Percentiles rank a stretch among this genome's conserved stretches.
Conservation (phyloP, 2,113 vertebrate genomes). For the Microtus montanus region DNA sequence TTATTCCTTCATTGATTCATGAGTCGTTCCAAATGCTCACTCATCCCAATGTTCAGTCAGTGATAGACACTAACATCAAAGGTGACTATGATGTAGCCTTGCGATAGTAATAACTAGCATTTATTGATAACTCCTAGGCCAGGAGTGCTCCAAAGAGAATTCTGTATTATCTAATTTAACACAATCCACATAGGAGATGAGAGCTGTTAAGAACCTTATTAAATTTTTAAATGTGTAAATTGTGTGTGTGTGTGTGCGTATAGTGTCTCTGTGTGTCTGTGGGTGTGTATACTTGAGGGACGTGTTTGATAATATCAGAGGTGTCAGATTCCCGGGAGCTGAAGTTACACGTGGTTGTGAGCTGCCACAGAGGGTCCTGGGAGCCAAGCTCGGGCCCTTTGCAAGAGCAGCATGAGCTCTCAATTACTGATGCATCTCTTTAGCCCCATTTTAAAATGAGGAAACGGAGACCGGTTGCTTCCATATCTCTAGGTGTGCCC, state of each 20-base stretch:
- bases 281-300: background rate
- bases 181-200: background rate
- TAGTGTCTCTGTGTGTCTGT: background rate
- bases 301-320: background rate
- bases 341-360: background rate
- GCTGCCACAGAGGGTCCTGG: background rate
- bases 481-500: background rate
- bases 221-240: background rate
- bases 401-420: background rate
- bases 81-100: background rate
- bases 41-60: background rate
- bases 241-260: background rate
- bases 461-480: background rate
- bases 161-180: background rate
- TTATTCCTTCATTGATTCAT: background rate
- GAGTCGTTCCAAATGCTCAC: background rate
- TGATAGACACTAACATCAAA: background rate
- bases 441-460: background rate
- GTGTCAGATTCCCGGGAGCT: background rate
- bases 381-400: background rate
- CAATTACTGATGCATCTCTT: background rate
- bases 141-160: background rate
- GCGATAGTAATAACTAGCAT: background rate
- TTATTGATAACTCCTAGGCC: background rate
- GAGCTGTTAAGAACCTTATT: background rate